Evolutionary conservation across 1,140 invertebrate genomes (phyloP).

Genomic region (Brachionus koreanus): DNA sequence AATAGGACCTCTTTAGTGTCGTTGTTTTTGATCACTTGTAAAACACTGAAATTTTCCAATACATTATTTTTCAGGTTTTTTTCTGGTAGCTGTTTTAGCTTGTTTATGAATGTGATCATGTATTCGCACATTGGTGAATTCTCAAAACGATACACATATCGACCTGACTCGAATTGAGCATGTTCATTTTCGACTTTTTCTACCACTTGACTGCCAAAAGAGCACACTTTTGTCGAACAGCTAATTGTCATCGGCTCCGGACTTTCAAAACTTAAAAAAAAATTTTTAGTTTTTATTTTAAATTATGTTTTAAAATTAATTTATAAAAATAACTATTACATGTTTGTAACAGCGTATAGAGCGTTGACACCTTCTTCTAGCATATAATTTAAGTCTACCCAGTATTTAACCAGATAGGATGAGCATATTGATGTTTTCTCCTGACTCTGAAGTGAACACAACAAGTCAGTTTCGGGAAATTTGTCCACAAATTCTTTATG

Average conservation of each 20-base stretch:
- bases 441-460: not conserved
- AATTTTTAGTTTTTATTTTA: not conserved
- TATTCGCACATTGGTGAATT: constrained; percentile 99
- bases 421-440: constrained; percentile 7
- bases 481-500: constrained; percentile 39
- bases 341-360: constrained; percentile 29
- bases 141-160: constrained; percentile 91
- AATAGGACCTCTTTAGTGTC: constrained; percentile 96
- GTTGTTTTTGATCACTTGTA: constrained; percentile 68
- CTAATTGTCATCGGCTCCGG: constrained; percentile 27
- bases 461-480: constrained; percentile 41
- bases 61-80: constrained; percentile 99
- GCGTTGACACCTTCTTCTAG: constrained; percentile 6
- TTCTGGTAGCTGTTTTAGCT: constrained; percentile 93
- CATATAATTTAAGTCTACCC: constrained; percentile 63
- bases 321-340: no score
- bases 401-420: constrained; percentile 86
- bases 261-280: constrained; percentile 38
- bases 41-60: constrained; percentile 62
- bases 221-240: constrained; percentile 94
- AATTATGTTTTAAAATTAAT: not conserved
- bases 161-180: constrained; percentile 64
- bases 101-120: constrained; percentile 99
- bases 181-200: constrained; percentile 82
- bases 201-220: constrained; percentile 98